Conservation (phyloP, 2,113 vertebrate species). For the Megaleporinus macrocephalus region DNA sequence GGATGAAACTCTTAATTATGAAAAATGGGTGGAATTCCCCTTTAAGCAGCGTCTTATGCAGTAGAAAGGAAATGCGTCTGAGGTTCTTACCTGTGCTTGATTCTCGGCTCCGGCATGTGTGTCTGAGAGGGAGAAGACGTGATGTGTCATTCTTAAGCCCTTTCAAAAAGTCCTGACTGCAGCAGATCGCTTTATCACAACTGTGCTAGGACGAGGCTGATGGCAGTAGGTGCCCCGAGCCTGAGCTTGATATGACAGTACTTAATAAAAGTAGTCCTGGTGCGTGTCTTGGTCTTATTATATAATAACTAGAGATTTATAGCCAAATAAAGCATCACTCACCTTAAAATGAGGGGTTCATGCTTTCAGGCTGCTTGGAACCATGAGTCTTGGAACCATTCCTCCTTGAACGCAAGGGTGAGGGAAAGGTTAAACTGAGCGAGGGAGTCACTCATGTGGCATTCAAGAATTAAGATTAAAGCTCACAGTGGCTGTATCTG, state of each 20-base stretch:
- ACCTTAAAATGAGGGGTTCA: background rate
- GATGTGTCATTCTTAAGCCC: slow-evolving; percentile 1
- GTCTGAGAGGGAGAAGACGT: slow-evolving; percentile 1
- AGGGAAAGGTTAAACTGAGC: background rate
- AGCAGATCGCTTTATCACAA: background rate
- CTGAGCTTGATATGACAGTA: background rate
- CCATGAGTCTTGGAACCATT: background rate
- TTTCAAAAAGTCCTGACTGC: background rate
- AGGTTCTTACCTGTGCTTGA: slow-evolving; percentile 3
- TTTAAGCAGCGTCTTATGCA: too few species aligned
- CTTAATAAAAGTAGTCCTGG: background rate
- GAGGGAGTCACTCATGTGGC: background rate
- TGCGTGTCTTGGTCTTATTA: background rate
- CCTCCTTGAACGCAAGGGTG: background rate
- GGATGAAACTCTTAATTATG: too few species aligned
- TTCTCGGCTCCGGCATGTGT: background rate
- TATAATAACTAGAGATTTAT: background rate
- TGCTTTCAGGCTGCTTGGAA: background rate
- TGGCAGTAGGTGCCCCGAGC: background rate
- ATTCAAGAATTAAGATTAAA: background rate
- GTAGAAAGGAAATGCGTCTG: too few species aligned
- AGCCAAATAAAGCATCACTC: background rate
- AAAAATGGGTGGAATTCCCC: too few species aligned
- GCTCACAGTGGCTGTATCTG: background rate
- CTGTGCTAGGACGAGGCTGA: slow-evolving; percentile 4